These are phyloP conservation scores for Hydra vulgaris DNA, from an alignment of 30 jellyfish, hydroid and myxozoan species.

Conservation along the genomic window DNA sequence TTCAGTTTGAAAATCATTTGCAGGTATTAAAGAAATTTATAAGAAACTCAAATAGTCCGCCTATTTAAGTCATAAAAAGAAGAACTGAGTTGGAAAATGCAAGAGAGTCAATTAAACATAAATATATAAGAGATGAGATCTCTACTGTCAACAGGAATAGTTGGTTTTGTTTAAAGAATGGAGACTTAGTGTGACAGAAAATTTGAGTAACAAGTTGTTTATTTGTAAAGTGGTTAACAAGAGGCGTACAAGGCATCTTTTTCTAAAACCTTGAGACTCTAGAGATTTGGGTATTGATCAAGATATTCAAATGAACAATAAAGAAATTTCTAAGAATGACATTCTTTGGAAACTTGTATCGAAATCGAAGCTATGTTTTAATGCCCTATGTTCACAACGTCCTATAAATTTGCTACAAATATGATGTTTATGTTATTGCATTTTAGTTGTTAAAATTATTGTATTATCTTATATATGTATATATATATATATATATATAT, in stretches of 20 bases:
- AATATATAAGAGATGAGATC: background rate
- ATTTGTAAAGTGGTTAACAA: background rate
- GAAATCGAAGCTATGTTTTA: background rate
- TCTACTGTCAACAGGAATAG: background rate
- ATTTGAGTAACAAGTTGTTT: background rate
- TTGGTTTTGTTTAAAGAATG: background rate
- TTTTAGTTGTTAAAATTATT: background rate
- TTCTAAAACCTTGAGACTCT: background rate
- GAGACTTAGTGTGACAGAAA: background rate
- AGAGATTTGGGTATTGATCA: background rate
- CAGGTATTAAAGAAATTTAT: background rate
- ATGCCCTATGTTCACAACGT: background rate
- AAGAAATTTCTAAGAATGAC: background rate
- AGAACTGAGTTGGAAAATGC: background rate
- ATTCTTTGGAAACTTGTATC: background rate
- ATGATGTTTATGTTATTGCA: background rate
- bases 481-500: too few species aligned
- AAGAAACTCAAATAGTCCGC: background rate
- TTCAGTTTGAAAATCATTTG: slow-evolving; percentile 4
- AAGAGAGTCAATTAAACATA: background rate
- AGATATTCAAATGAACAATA: background rate
- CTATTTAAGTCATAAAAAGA: background rate
- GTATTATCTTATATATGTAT: background rate
- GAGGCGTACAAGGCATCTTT: background rate
- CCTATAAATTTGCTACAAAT: background rate